Conservation (phyloP, 2,888 invertebrate species). For the Pilophorus perplexus region DNA sequence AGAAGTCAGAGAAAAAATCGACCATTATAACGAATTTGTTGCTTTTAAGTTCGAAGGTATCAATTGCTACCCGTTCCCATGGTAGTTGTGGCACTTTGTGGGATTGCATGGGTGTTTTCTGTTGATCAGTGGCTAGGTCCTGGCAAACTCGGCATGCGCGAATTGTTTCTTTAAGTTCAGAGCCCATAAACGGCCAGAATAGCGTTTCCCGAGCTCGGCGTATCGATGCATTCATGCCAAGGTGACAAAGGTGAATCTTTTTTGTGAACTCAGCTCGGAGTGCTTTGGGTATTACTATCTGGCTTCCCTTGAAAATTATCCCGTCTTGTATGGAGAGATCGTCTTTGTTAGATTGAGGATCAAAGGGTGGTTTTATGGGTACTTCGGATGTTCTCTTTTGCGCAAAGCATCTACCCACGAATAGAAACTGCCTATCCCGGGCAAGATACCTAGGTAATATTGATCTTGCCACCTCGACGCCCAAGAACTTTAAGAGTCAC, state of each 20-base stretch:
- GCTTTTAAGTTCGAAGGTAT: too few relatives aligned
- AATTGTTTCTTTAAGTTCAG: not conserved
- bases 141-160: not conserved
- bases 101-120: conserved; percentile 13
- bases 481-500: too few relatives aligned
- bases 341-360: too few relatives aligned
- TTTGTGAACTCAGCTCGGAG: conserved; percentile 6
- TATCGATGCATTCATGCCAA: not conserved
- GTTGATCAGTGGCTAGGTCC: not conserved
- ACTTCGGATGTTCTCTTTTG: too few relatives aligned
- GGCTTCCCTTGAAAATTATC: not conserved
- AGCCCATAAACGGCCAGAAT: conserved; percentile 13
- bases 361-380: too few relatives aligned
- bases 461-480: too few relatives aligned
- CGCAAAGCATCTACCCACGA: too few relatives aligned
- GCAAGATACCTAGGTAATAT: too few relatives aligned
- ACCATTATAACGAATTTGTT: conserved; percentile 18
- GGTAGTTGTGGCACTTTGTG: not conserved
- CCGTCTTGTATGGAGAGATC: conserved; percentile 21
- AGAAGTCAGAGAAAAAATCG: conserved; percentile 36
- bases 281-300: conserved; percentile 2
- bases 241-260: conserved; percentile 18
- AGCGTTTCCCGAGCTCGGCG: conserved; percentile 4
- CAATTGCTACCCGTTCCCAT: conserved; percentile 12
- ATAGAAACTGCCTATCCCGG: too few relatives aligned